phyloP scores from a whole-genome alignment of 2,888 invertebrate species.

The Mimachlamys varia region DNA sequence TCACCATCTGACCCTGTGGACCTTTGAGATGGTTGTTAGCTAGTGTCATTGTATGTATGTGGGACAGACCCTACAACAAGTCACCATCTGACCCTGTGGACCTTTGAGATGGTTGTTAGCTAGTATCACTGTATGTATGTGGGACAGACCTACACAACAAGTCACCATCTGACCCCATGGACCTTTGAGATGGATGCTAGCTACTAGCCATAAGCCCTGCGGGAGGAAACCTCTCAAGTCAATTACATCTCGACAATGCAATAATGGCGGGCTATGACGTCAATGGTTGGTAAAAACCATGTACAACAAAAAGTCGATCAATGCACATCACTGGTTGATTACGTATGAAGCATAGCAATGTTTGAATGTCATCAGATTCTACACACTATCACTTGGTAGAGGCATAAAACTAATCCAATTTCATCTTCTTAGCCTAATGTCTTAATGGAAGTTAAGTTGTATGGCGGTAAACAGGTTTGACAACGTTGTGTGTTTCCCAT shows the following conservation, averaged over 20 bases:
- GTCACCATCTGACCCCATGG: slow-evolving; percentile 10
- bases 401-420: not conserved
- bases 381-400: not conserved
- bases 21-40: not conserved
- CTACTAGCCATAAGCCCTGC: not conserved
- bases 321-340: slow-evolving; percentile 40
- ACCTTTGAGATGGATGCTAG: not conserved
- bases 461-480: not conserved
- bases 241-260: slow-evolving; percentile 42
- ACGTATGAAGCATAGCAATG: not conserved
- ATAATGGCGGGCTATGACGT: slow-evolving; percentile 41
- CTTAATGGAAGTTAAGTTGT: slow-evolving; percentile 13
- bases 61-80: not conserved
- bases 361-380: slow-evolving; percentile 17
- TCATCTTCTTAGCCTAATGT: slow-evolving; percentile 7
- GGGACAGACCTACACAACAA: not conserved
- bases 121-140: not conserved
- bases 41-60: too few species aligned
- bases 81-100: slow-evolving; percentile 8
- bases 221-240: slow-evolving; percentile 41
- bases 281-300: slow-evolving; percentile 42
- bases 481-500: not conserved
- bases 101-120: not conserved
- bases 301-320: slow-evolving; percentile 45
- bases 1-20: slow-evolving; percentile 10